A percentile compares a stretch with the other conserved stretches of the same genome.
Conservation (phyloP, 2,113 vertebrate genomes). For the Brevimyrus niger region DNA sequence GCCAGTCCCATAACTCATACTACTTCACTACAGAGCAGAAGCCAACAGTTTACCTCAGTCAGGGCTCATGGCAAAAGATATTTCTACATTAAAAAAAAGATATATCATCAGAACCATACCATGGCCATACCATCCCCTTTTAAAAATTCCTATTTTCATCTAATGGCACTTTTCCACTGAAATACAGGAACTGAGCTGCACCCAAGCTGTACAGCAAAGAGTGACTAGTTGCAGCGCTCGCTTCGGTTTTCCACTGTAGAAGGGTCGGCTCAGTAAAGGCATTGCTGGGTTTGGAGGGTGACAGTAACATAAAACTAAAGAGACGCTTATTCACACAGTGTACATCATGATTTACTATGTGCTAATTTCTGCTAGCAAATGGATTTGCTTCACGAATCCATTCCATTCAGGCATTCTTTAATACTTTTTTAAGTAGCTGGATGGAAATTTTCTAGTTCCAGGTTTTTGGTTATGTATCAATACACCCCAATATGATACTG, state of each 20-base stretch:
- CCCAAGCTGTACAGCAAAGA: background rate
- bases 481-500: background rate
- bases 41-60: background rate
- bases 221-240: too few relatives aligned
- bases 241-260: too few relatives aligned
- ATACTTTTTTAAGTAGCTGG: too few relatives aligned
- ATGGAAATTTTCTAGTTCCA: too few relatives aligned
- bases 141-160: background rate
- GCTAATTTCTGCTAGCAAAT: background rate
- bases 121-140: background rate
- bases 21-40: background rate
- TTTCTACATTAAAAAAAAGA: background rate
- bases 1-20: background rate
- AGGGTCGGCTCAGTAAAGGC: too few relatives aligned
- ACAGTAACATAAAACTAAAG: too few relatives aligned
- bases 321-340: too few relatives aligned
- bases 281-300: too few relatives aligned
- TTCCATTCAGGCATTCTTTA: background rate
- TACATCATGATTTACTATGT: too few relatives aligned
- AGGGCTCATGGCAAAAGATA: background rate
- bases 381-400: background rate
- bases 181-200: background rate
- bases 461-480: background rate
- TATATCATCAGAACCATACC: background rate
- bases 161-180: background rate